phyloP scores from a whole-genome alignment of 2,113 vertebrate species.

The Phrynosoma blainvillii region DNA sequence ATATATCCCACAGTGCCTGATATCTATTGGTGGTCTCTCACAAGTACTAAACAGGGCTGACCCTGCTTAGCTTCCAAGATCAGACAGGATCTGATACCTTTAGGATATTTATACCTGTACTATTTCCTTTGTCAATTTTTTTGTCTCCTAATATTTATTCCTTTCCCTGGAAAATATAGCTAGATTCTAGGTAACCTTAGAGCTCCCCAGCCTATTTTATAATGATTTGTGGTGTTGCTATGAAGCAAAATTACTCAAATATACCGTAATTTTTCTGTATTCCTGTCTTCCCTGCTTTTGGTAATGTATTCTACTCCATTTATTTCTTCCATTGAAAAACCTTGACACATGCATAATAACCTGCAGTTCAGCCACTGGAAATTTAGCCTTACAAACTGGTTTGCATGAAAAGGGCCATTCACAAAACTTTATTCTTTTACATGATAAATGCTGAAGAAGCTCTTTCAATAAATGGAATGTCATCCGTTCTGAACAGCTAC shows the following conservation, averaged over 20 bases:
- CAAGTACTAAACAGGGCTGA: too few species aligned
- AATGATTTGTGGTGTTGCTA: neutral
- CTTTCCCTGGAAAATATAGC: neutral
- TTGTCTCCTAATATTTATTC: neutral
- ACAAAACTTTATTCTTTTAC: neutral
- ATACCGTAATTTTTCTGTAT: neutral
- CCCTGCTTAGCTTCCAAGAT: too few species aligned
- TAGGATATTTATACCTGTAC: neutral
- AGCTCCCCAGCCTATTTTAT: neutral
- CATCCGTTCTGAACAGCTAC: neutral
- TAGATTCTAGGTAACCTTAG: neutral
- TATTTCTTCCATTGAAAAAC: neutral
- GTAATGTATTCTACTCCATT: neutral
- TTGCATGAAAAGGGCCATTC: conserved; percentile 2
- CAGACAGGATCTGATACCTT: neutral
- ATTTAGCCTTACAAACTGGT: neutral
- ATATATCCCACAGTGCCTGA: too few species aligned
- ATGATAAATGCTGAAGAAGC: neutral
- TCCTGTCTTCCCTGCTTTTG: neutral
- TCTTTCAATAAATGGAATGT: neutral
- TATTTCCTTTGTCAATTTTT: neutral
- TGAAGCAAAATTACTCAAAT: neutral
- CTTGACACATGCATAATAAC: neutral
- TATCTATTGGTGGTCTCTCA: too few species aligned
- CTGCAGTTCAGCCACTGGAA: neutral